Percentiles rank a stretch among this genome's conserved stretches.
These are phyloP conservation scores for Melanostoma mellinum DNA, from an alignment of 2,888 invertebrate species.

Conservation along the genomic window DNA sequence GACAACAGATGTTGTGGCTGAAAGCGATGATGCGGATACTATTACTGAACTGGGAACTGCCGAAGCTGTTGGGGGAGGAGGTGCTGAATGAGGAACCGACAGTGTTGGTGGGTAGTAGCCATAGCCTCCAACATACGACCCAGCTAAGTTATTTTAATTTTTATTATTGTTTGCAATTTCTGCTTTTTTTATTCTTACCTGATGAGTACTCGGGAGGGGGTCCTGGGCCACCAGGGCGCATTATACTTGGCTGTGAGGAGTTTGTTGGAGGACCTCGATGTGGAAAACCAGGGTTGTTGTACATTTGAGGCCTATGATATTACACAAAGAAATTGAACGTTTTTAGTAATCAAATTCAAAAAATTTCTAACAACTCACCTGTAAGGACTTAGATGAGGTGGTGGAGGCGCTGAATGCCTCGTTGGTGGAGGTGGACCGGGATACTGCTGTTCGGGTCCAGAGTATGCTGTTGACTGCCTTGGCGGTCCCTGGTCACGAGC, in stretches of 20 bases:
- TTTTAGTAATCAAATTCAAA: background rate
- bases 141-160: constrained; percentile 44
- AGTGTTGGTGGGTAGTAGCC: constrained; percentile 80
- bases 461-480: constrained; percentile 58
- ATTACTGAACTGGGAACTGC: constrained; percentile 75
- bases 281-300: constrained; percentile 80
- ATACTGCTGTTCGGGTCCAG: constrained; percentile 70
- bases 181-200: constrained; percentile 75
- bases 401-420: constrained; percentile 76
- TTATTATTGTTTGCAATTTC: background rate
- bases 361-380: constrained; percentile 74
- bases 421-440: constrained; percentile 77
- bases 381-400: constrained; percentile 79
- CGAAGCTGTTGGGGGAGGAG: constrained; percentile 75
- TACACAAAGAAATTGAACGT: background rate
- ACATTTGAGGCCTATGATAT: constrained; percentile 77
- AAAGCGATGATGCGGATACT: constrained; percentile 74
- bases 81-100: constrained; percentile 75
- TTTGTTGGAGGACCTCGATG: constrained; percentile 75
- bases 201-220: constrained; percentile 77
- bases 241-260: constrained; percentile 75
- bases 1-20: constrained; percentile 70
- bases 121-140: constrained; percentile 74
- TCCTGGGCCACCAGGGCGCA: constrained; percentile 75
- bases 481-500: constrained; percentile 43